Evolutionary conservation across 1,140 invertebrate genomes (phyloP), one percentile per base, ranked within the genome.

Genomic region (Neodiprion pinetum): DNA sequence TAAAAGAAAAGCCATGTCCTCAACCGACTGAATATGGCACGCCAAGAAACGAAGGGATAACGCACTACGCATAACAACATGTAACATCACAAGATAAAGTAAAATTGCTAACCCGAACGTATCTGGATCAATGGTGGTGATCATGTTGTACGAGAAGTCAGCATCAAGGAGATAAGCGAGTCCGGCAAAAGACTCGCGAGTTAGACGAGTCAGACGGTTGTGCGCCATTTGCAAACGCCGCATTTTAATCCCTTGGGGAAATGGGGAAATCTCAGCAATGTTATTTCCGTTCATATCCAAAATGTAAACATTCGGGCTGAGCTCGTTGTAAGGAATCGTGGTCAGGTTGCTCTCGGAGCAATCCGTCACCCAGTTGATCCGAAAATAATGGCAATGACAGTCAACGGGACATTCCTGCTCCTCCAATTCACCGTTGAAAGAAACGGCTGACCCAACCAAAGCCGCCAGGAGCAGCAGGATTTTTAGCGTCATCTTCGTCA

Each of bases 301-400:
- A 73, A 93, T 88, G 83, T 94, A 94, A 9, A 94, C 92, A 80
- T 93, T 93, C 14, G 89, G 88, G 81, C 93, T 93, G 49, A 94
- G 88, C 75, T 93, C 92, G 28, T 91, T 88, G 81, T 92, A 92
- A 0, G 93, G 93, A 23, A 94, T 91, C 71, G 89, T 88, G 1
- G 93, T 94, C n/a, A 94, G 87, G 83, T 94, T 93, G 83, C 92
- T 94, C 80, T 94, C 92, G 0, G 93, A 94, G 79, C 93, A 94
- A 78, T 94, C 93, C 1, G 93, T 94, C 75, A 94, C 93, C 93
- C 92, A 94, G 84, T 94, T 94, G 82, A 94, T 91, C 73, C 93
- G 89, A 86, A 94, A 94, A 85, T 93, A 94, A 87, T 94, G 92
- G 81, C 93, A 94, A 81, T 94, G 92, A 80, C 93, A 94, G 77